Percentiles rank a stretch among this genome's conserved stretches.
These are phyloP conservation scores for Podabrus alpinus DNA, from an alignment of 2,888 invertebrate genomes.

Conservation along the genomic window DNA sequence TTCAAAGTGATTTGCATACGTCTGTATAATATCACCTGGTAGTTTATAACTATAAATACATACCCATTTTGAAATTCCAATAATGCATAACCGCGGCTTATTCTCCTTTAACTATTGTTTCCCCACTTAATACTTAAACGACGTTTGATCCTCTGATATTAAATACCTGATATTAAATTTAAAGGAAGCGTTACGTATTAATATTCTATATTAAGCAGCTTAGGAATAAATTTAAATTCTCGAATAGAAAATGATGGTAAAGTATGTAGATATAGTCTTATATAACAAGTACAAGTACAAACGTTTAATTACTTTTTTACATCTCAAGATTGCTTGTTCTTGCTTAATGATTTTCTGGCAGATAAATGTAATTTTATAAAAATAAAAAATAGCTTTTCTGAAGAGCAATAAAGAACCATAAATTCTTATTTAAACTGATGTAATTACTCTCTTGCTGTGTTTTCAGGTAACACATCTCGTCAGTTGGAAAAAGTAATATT, in stretches of 20 bases:
- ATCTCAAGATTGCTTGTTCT: background rate
- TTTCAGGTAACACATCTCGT: background rate
- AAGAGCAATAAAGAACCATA: background rate
- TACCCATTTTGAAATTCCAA: slow-evolving; percentile 10
- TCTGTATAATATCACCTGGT: background rate
- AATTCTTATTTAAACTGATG: background rate
- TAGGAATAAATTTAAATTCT: background rate
- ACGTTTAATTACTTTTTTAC: background rate
- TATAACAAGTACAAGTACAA: background rate
- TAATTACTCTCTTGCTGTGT: background rate
- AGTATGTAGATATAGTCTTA: background rate
- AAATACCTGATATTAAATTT: slow-evolving; percentile 9
- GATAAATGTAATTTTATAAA: background rate
- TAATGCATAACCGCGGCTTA: slow-evolving; percentile 5
- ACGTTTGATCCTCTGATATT: slow-evolving; percentile 10
- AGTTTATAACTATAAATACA: background rate
- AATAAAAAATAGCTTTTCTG: background rate
- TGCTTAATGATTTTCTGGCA: background rate
- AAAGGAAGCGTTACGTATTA: slow-evolving; percentile 1
- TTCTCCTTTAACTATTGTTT: slow-evolving; percentile 7
- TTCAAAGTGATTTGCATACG: background rate
- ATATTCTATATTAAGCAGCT: slow-evolving; percentile 2
- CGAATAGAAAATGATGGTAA: background rate
- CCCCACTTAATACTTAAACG: slow-evolving; percentile 1
- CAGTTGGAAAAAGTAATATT: background rate